A percentile compares a stretch with the other conserved stretches of the same genome.
phyloP scores from a whole-genome alignment of 2,113 vertebrate genomes.

The crab-eating macaque (Macaca fascicularis) region DNA sequence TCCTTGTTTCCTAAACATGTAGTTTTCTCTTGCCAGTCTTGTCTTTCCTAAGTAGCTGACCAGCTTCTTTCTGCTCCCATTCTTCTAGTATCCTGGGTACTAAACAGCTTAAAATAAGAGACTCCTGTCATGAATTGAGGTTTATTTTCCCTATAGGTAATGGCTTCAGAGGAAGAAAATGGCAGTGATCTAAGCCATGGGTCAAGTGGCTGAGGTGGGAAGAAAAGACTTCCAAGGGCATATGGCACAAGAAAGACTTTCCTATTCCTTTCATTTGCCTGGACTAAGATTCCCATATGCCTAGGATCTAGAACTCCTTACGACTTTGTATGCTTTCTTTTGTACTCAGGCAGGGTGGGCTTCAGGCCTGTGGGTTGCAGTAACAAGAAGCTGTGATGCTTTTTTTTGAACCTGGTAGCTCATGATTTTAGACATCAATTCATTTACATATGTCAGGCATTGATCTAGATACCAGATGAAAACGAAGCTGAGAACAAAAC shows the following conservation, averaged over 20 bases:
- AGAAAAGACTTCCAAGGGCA: not conserved
- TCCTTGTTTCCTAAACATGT: not conserved
- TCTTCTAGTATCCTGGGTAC: not conserved
- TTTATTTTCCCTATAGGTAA: not conserved
- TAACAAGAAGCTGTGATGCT: not conserved
- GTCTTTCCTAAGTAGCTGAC: not conserved
- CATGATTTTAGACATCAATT: not conserved
- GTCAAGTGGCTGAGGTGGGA: not conserved
- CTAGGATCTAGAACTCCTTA: not conserved
- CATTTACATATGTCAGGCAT: not conserved
- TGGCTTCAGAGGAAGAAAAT: not conserved
- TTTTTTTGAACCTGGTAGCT: not conserved
- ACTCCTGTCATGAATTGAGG: not conserved
- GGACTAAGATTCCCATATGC: not conserved
- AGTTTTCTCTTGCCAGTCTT: not conserved
- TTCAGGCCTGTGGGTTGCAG: not conserved
- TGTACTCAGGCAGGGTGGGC: not conserved
- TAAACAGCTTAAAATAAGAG: not conserved
- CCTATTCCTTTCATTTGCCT: not conserved
- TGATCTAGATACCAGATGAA: not conserved
- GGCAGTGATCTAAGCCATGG: not conserved
- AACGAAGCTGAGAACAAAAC: not conserved
- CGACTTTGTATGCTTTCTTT: not conserved
- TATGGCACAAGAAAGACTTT: not conserved
- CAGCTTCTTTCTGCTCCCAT: not conserved